Evolutionary conservation across 2,113 vertebrate species (phyloP).

Genomic region (Taxidea taxus): DNA sequence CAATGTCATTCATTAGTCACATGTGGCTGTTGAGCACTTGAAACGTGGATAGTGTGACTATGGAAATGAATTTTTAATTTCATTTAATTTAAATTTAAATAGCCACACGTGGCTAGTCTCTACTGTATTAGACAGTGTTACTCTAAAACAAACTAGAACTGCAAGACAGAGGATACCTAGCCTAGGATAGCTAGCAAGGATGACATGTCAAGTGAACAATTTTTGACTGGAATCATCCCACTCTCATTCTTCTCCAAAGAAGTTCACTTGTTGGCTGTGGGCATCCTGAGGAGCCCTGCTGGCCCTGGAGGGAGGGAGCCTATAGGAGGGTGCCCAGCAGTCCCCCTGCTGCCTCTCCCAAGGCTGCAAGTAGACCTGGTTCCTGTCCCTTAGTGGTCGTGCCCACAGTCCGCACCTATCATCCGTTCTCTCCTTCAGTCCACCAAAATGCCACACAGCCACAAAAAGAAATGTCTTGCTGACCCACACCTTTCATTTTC

Average conservation of each 20-base stretch:
- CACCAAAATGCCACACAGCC: not conserved
- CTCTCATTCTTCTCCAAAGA: not conserved
- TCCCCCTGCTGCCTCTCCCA: not conserved
- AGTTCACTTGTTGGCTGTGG: not conserved
- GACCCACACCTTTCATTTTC: not conserved
- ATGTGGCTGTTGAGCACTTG: not conserved
- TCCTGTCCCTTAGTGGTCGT: accelerated
- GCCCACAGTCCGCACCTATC: too few species aligned
- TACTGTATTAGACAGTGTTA: not conserved
- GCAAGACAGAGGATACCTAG: not conserved
- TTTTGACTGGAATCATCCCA: not conserved
- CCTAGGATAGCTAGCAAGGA: not conserved
- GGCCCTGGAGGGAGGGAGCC: not conserved
- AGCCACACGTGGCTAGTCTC: not conserved
- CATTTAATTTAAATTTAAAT: not conserved
- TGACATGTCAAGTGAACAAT: not conserved
- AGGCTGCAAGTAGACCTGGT: not conserved
- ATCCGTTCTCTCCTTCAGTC: not conserved
- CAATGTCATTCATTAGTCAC: not conserved
- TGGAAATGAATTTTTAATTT: not conserved
- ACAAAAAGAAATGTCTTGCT: not conserved
- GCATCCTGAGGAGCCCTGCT: not conserved
- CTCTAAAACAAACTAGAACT: not conserved
- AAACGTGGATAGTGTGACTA: not conserved
- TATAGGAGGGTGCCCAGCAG: not conserved